Base-by-base conservation (phyloP, 2,888 invertebrate genomes). In the Apamea epomidion region DNA sequence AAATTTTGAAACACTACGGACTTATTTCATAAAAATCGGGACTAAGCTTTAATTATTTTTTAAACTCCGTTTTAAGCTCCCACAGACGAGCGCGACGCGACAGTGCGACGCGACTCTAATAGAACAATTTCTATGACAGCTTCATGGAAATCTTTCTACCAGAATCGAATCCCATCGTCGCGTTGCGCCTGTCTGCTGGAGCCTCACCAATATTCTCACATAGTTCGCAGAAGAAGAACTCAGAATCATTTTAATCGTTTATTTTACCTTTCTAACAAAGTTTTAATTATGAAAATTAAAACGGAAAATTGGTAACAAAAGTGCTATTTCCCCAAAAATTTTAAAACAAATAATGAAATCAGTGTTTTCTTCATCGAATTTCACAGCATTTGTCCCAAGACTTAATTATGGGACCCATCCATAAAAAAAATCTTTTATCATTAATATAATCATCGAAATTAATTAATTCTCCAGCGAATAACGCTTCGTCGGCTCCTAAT, bases 381-480 rank as follows among this genome's bases (percentile, higher is more conserved):
- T 58, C 25, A 60, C 18, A 68, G 7, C 2, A 72, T 37, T 72
- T 45, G 7, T 45, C 18, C 58, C 16, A 18, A 37, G 65, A 54
- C 18, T 65, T 73, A 73, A 82, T 62, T 60, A 70, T 4, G 37
- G 16, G 37, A 67, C 32, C 48, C 58, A 68, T 77, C 10, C 18
- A 51, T 60, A 42, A 60, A 62, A 84, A 37, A 37, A 60, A 25
- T 74, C 62, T 69, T 69, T 72, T 60, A 29, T 68, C 72, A 83
- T 74, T 67, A 83, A 70, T 80, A 74, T 64, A 80, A 83, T 67
- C 54, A 83, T 77, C 16, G 32, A 51, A 71, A 78, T 81, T 84
- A 88, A 88, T 82, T 84, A 79, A 79, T 87, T 80, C 69, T 54
- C 69, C 18, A 60, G 37, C n/a, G 74, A 42, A 37, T 75, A 62